Evolutionary conservation across 2,888 invertebrate genomes (phyloP), one percentile per base, ranked within the genome.

Genomic region (Nebria salina): DNA sequence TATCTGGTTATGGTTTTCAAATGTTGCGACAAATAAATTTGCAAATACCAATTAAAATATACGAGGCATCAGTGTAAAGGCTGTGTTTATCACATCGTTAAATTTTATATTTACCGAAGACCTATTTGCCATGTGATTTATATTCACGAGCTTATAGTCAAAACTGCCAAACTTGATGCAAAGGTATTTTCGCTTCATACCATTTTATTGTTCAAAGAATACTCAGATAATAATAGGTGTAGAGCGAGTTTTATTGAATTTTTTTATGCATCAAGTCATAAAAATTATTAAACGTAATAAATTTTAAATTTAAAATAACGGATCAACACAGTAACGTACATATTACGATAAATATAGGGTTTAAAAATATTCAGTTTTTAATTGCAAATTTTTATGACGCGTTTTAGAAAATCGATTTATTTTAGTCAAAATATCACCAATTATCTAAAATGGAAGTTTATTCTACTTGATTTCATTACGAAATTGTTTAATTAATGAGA

Each of bases 11-110:
- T 54, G 11, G 8, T 54, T 54, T 54, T 11, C 54, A 54, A 54
- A 54, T 54, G 54, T 54, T 7, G 54, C 54, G 54, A 54, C 13
- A 54, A 54, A 54, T 54, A 54, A 70, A 76, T 70, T 70, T 77
- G 72, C 72, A 72, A 77, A 77, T 77, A 77, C 72, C 72, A 77
- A 77, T 77, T 77, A 77, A 77, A 77, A 77, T 72, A 77, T 77
- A 77, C 77, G 77, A 77, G 34, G 72, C 54, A 77, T 77, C 64
- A 77, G 65, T 77, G 72, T 77, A 64, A 65, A 72, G 64, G 77
- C 77, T 54, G 72, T 77, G 72, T 77, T 77, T 77, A 77, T 77
- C 77, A 77, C 77, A 72, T 77, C 77, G 77, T 77, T 72, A 77
- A 77, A 54, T 65, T 77, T 72, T 72, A 77, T 72, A 65, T 77